Conservation (phyloP, 2,113 vertebrate species). For the Willisornis vidua region DNA sequence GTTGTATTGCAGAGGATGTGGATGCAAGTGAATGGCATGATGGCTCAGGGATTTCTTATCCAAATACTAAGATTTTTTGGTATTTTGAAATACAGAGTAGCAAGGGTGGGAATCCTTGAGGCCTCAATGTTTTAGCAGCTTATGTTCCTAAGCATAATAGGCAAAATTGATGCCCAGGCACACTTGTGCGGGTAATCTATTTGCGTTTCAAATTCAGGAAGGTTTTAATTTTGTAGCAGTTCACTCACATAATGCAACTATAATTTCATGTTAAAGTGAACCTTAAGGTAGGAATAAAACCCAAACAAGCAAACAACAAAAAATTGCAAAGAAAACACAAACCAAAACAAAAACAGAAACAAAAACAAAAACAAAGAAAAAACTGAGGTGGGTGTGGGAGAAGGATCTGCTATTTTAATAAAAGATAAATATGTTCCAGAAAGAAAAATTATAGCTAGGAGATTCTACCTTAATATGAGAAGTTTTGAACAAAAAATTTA, state of each 20-base stretch:
- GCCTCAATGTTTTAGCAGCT: background rate
- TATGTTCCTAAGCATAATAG: background rate
- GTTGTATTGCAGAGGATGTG: background rate
- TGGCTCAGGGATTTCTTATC: background rate
- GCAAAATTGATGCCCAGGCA: background rate
- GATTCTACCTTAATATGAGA: background rate
- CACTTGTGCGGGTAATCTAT: background rate
- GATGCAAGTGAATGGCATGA: background rate
- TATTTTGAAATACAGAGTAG: background rate
- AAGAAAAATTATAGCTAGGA: background rate
- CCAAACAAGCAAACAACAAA: background rate
- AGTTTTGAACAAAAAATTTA: background rate
- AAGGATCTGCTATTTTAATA: background rate
- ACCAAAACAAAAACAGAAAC: background rate
- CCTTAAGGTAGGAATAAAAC: background rate
- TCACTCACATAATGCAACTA: background rate
- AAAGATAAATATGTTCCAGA: background rate
- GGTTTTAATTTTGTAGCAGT: background rate
- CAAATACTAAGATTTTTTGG: background rate
- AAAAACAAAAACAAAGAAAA: background rate
- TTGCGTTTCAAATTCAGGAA: background rate
- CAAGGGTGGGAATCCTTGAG: background rate
- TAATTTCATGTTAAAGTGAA: background rate
- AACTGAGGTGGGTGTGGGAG: rapidly evolving
- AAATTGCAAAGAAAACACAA: background rate